Evolutionary conservation across 2,888 invertebrate species (phyloP), one percentile per base, ranked within the genome.

Genomic region (Drymonia ruficornis): DNA sequence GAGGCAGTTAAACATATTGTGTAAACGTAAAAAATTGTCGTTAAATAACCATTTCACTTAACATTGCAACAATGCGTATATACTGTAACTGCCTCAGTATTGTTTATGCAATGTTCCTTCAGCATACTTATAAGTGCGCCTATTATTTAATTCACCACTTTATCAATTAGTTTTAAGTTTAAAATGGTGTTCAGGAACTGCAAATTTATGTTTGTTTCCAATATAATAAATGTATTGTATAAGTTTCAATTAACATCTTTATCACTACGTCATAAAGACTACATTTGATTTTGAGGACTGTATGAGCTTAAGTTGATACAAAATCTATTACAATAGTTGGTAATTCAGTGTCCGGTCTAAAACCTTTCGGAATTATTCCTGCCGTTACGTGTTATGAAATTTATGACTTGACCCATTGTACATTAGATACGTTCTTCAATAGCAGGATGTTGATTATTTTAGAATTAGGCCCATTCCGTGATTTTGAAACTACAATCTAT

Each of bases 361-460:
- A 42, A 54, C 57, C 57, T 60, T 65, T 63, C 59, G 63, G 58
- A 63, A 63, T 67, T 67, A 63, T 47, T 45, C 23, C 49, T 58
- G 49, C 44, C 62, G 55, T 55, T 15, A 29, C 19, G 42, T 38
- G 52, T 67, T 67, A 57, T 59, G 61, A 62, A 61, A 67, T 48
- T 16, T 51, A 61, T 55, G 51, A 42, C 13, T 47, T 43, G 40
- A 49, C 40, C 53, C 55, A 59, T 65, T 63, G 52, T 55, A 7
- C 23, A 56, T 59, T 50, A 28, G 47, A 40, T 54, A 40, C 52
- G 51, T 54, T 45, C 19, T 9, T 36, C 18, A 43, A 15, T 49
- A 15, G 8, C 48, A 50, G 50, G 43, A 18, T 42, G 16, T 45
- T 44, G 19, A 23, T n/a, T 2, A 23, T n/a, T 13, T 44, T 44